Conservation (phyloP, 2,888 invertebrate genomes). For the Esperia sulphurella region DNA sequence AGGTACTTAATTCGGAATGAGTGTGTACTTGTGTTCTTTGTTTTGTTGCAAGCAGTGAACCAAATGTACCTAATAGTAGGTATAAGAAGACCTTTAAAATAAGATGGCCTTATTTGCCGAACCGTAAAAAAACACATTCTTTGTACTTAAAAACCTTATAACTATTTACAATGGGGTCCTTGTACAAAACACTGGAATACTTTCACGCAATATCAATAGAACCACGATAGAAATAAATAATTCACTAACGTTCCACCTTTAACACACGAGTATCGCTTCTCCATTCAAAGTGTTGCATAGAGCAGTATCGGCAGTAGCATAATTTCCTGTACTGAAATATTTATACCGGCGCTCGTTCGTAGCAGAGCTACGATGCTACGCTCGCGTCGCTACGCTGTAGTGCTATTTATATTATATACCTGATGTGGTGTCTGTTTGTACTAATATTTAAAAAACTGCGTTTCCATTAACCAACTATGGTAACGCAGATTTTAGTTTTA, state of each 20-base stretch:
- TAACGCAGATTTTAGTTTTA: too few relatives aligned
- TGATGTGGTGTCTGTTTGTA: too few relatives aligned
- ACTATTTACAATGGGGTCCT: not conserved
- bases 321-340: slow-evolving; percentile 77
- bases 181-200: slow-evolving; percentile 1
- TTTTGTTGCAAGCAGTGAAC: too few relatives aligned
- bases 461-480: too few relatives aligned
- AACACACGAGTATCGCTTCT: slow-evolving; percentile 49
- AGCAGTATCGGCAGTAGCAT: slow-evolving; percentile 65
- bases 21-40: too few relatives aligned
- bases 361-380: slow-evolving; percentile 44
- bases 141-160: not conserved
- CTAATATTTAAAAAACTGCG: too few relatives aligned
- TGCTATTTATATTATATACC: too few relatives aligned
- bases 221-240: slow-evolving; percentile 31
- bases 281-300: slow-evolving; percentile 52
- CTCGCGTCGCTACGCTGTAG: slow-evolving; percentile 9
- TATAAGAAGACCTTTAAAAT: too few relatives aligned
- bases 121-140: too few relatives aligned
- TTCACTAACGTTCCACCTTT: slow-evolving; percentile 41
- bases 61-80: too few relatives aligned
- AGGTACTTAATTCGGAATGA: too few relatives aligned
- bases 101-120: too few relatives aligned
- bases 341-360: slow-evolving; percentile 48
- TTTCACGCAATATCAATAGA: slow-evolving; percentile 29